Evolutionary conservation across 92 coral and sea anemone species (phyloP).

Genomic region (Epizoanthus illoricatus): DNA sequence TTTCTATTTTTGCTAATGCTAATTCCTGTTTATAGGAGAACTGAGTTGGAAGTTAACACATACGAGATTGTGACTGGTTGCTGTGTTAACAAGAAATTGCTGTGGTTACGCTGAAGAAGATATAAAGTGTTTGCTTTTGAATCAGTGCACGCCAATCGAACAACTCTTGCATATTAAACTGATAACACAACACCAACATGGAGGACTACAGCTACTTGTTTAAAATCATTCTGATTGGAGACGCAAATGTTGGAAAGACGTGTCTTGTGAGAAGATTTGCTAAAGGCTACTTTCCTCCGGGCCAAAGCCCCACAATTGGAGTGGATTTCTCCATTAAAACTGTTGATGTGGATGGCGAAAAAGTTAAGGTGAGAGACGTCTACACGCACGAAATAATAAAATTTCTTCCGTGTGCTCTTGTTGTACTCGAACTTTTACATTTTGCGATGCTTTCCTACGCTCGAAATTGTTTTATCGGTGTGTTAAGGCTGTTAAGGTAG

Average conservation of each 20-base stretch:
- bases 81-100: not conserved
- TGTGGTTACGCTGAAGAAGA: not conserved
- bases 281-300: conserved; percentile 91
- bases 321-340: conserved; percentile 96
- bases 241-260: conserved; percentile 98
- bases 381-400: not conserved
- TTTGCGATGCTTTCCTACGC: not conserved
- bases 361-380: conserved; percentile 74
- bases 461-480: not conserved
- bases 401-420: not conserved
- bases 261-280: conserved; percentile 95
- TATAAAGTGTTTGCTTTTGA: not conserved
- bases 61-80: not conserved
- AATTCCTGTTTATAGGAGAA: conserved; percentile 16
- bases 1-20: conserved; percentile 40
- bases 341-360: conserved; percentile 93
- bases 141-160: not conserved
- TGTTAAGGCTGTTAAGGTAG: not conserved
- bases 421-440: not conserved
- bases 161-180: not conserved
- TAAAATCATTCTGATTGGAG: conserved; percentile 97
- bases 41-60: conserved; percentile 23
- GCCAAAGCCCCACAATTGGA: conserved; percentile 97
- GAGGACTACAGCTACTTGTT: conserved; percentile 91
- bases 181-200: conserved; percentile 44